Base-by-base conservation (phyloP, 2,113 vertebrate genomes). In the Isurus oxyrinchus region DNA sequence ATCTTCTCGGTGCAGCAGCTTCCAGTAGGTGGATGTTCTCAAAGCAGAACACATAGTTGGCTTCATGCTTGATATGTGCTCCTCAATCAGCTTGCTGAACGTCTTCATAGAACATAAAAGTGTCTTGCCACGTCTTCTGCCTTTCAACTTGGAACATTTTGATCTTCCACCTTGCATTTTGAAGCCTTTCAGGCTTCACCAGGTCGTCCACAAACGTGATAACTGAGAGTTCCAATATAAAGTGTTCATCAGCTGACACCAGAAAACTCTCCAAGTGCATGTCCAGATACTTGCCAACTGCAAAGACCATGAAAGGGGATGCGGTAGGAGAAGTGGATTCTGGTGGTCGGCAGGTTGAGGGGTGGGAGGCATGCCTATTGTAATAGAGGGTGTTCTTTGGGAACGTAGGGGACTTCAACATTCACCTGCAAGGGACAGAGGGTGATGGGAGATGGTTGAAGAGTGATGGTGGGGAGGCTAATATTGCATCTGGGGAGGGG, bases 61-160 rank as follows among this genome's bases (percentile, higher is more conserved):
- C 97, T 96, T 96, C 96, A 95, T 97, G 97, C n/a, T 97, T 97
- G 96, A 98, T 49, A 49, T 97, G 14, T 96, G 96, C 0, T 96
- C 95, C 55, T 97, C 97, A 5, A 98, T 98, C 63, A 96, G 69
- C 0, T 97, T 96, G 0, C 97, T 97, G 94, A 98, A 97, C 0
- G 96, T 40, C 96, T 96, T 97, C 98, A 98, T 98, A 84, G 97
- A 96, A 97, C 98, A 98, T 98, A 0, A 98, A 98, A 81, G 98
- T 96, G 69, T 98, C 98, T 97, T 98, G 98, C 98, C 98, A 98
- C 87, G 98, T 97, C 31, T 6, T 96, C 95, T 97, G 95, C 35
- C 35, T 96, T 7, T 27, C 35, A 49, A 98, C 98, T 10, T 23
- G 44, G 91, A 98, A 44, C 0, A 97, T 96, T 61, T 90, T 96